A percentile compares a stretch with the other conserved stretches of the same genome.
Conservation (phyloP, 2,113 vertebrate species). For the Heptranchias perlo region DNA sequence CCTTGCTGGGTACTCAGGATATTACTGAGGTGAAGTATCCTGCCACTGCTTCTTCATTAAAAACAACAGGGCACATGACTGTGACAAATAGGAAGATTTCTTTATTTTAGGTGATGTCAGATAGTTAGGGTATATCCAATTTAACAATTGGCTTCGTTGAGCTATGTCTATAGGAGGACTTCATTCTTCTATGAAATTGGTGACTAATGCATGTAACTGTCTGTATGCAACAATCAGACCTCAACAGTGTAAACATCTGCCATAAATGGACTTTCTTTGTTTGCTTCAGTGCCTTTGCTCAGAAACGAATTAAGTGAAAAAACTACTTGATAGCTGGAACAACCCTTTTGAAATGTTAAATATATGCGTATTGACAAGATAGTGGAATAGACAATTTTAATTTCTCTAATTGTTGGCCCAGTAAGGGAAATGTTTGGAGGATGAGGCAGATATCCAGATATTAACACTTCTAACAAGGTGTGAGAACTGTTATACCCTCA, state of each 20-base stretch:
- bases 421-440: background rate
- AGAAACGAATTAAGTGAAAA: background rate
- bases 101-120: background rate
- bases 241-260: background rate
- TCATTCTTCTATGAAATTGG: background rate
- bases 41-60: background rate
- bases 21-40: background rate
- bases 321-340: background rate
- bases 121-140: background rate
- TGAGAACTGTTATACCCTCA: background rate
- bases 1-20: background rate
- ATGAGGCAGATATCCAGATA: background rate
- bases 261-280: background rate
- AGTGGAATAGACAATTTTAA: background rate
- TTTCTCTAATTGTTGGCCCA: background rate
- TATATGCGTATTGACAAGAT: background rate
- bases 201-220: background rate
- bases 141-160: background rate
- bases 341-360: background rate
- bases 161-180: background rate
- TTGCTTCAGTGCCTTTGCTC: background rate
- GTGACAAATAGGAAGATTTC: background rate
- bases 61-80: background rate
- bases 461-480: background rate
- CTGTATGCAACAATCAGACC: background rate